Evolutionary conservation across 2,113 vertebrate genomes (phyloP), one percentile per base, ranked within the genome.

Genomic region (Uropsilus gracilis): DNA sequence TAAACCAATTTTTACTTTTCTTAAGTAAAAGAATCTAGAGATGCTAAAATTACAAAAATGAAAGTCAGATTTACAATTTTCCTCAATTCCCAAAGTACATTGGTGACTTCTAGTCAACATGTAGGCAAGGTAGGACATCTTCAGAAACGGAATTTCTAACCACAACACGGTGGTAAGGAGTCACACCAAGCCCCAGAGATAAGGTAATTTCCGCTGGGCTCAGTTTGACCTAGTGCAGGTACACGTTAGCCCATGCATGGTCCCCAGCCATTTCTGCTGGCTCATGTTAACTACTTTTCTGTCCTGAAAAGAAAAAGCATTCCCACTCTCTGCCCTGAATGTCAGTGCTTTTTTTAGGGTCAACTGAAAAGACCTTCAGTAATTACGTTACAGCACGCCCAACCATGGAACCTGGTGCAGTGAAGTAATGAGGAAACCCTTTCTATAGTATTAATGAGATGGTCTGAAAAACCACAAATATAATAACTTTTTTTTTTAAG

Each of bases 101-200:
- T n/a, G n/a, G n/a, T n/a, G n/a, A n/a, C 72, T 81, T 84, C 64
- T n/a, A n/a, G 24, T 11, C 42, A n/a, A 3, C 26, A 13, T 76
- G 18, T 10, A 73, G 77, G n/a, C 50, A 80, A 28, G 11, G 11
- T 2, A 32, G 7, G 11, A 61, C 84, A 72, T 76, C 88, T 93
- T 53, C 77, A 91, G 61, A 97, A 91, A 72, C 61, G 9, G 76
- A 48, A 48, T 78, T 72, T 96, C 50, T 78, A 66, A 73, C 75
- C 42, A 61, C 18, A 53, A 26, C 34, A 20, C 11, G 28, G n/a
- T n/a, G 24, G 10, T 18, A 72, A 59, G 22, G 34, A 22, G 42
- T 71, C 72, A 77, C 61, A 64, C 82, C 66, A 26, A 1, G 37
- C 34, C n/a, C 86, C 28, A 46, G 8, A 61, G 72, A 69, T 57